Base-by-base conservation (phyloP, 53 echinoderm and acorn worm species). In the Echinarachnius parma region DNA sequence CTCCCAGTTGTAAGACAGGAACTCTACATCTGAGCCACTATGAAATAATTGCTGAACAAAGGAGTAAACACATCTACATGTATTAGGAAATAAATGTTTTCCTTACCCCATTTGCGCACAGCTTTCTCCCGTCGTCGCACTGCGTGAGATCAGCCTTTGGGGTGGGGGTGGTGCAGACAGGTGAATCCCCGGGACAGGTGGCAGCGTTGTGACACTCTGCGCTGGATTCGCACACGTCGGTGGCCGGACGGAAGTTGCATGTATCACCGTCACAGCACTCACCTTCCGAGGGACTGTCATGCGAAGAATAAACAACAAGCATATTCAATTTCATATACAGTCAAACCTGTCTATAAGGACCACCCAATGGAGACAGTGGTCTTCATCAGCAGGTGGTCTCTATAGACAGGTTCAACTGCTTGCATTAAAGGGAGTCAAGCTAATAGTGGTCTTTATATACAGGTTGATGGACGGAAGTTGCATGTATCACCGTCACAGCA, bases 401-500 rank as follows among this genome's bases (percentile, higher is more conserved):
- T n/a, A n/a, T n/a, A n/a, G n/a, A n/a, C n/a, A n/a, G n/a, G n/a
- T n/a, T n/a, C n/a, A n/a, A n/a, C n/a, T n/a, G n/a, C n/a, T n/a
- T n/a, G n/a, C n/a, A n/a, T n/a, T n/a, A n/a, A n/a, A n/a, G n/a
- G n/a, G n/a, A n/a, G n/a, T n/a, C n/a, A n/a, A n/a, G n/a, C n/a
- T n/a, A n/a, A n/a, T n/a, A n/a, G n/a, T n/a, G n/a, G n/a, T n/a
- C n/a, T n/a, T n/a, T n/a, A n/a, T n/a, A n/a, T n/a, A n/a, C n/a
- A n/a, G 34, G 9, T 68, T n/a, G 2, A 21, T 2, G 61, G 27
- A 2, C 31, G 54, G 50, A 45, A 80, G 9, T n/a, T 19, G 46
- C 89, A 88, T 0, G 68, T 76, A 2, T 48, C 39, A 8, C 26
- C 36, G 19, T 72, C 58, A 28, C 90, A 89, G 61, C 90, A 89